Evolutionary conservation across 2,113 vertebrate species (phyloP), one percentile per base, ranked within the genome.

Genomic region (Malurus elegans): DNA sequence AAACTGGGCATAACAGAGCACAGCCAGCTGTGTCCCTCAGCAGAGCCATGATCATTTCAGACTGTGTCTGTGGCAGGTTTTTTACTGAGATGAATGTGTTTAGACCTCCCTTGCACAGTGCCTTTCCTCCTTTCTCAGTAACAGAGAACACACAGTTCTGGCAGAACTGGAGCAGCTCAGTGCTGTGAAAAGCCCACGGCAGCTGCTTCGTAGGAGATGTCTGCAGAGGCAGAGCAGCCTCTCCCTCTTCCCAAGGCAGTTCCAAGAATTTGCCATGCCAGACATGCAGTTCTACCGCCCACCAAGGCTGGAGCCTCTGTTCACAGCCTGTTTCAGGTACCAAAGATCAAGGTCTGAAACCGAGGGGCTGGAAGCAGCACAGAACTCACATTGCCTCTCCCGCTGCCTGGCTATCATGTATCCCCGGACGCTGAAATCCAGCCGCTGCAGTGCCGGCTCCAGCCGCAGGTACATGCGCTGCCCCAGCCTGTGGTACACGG

Each of bases 321-420:
- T 64, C n/a, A 6, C 20, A 28, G 66, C 25, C 56, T 57, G 60
- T 75, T 66, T 44, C 58, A 76, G 92, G 86, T 21, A 12, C 17
- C 40, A 70, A 7, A 56, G 40, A 31, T 19, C 51, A 38, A 57
- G n/a, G 51, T 26, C 5, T 24, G 78, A 50, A 38, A 28, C 18
- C 38, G 0, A 24, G 73, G 60, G 61, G 60, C 32, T 57, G 86
- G 40, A 31, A 69, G 28, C 0, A 2, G 65, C 19, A 14, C 23
- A 26, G 44, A 56, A 98, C 99, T 99, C 96, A 99, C 99, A 58
- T 45, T 99, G 99, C 75, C 98, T 99, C 53, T 99, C 98, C 38
- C 98, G 98, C 79, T 98, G 99, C 96, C 98, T 98, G 42, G 98
- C 98, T 97, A 98, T 98, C 99, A 99, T 98, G 97, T 99, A 99